Evolutionary conservation across 2,888 invertebrate species (phyloP).

Genomic region (Apamea anceps): DNA sequence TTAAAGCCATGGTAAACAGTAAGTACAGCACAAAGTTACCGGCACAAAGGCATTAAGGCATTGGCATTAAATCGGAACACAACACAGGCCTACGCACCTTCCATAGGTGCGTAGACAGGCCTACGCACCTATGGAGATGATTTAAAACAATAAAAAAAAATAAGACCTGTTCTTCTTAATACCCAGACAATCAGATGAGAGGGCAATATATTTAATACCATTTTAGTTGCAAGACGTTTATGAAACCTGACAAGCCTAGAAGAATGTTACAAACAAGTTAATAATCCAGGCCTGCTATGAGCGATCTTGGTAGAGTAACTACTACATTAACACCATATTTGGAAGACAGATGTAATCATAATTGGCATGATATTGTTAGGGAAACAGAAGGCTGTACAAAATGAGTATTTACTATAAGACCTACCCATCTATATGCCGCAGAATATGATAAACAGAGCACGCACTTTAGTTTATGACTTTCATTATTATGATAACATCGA

Average conservation of each 20-base stretch:
- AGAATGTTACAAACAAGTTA: neutral
- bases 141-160: neutral
- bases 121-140: neutral
- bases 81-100: neutral
- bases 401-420: neutral
- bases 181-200: too few species aligned
- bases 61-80: neutral
- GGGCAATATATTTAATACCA: too few species aligned
- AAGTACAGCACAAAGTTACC: too few species aligned
- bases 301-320: neutral
- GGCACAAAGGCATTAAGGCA: neutral
- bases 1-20: neutral
- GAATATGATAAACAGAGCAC: slow-evolving; percentile 30
- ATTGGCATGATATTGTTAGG: slow-evolving; percentile 7
- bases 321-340: slow-evolving; percentile 16
- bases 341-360: slow-evolving; percentile 32
- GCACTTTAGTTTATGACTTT: slow-evolving; percentile 9
- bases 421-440: neutral
- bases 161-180: too few species aligned
- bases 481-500: slow-evolving; percentile 38
- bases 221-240: slow-evolving; percentile 2
- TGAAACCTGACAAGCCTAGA: neutral
- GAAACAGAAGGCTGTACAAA: slow-evolving; percentile 9
- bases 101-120: too few species aligned
- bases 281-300: neutral